These are phyloP conservation scores for Latheticus oryzae DNA, from an alignment of 2,888 invertebrate species.

Conservation along the genomic window DNA sequence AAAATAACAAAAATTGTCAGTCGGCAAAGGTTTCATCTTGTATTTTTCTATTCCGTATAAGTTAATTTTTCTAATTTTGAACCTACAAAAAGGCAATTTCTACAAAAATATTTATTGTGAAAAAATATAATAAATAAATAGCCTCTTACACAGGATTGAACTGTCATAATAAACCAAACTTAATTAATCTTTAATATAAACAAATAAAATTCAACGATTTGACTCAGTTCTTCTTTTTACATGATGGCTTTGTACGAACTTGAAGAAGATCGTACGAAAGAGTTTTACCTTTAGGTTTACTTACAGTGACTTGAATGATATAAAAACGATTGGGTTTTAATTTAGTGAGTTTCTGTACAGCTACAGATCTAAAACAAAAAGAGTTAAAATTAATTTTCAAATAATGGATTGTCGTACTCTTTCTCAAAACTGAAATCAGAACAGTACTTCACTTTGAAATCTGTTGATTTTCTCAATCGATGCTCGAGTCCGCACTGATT, in stretches of 20 bases:
- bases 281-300: constrained; percentile 68
- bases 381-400: neutral
- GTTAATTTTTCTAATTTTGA: too few species aligned
- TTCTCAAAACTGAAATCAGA: constrained; percentile 58
- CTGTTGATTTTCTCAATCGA: constrained; percentile 62
- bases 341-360: constrained; percentile 66
- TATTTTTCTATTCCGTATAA: too few species aligned
- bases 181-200: constrained; percentile 7
- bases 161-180: too few species aligned
- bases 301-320: constrained; percentile 70
- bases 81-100: too few species aligned
- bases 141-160: constrained; percentile 18
- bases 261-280: constrained; percentile 71
- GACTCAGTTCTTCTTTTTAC: constrained; percentile 41
- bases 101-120: constrained; percentile 26
- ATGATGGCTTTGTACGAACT: constrained; percentile 63
- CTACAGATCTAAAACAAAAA: constrained; percentile 21
- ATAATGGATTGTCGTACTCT: constrained; percentile 50
- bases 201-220: too few species aligned
- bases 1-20: too few species aligned
- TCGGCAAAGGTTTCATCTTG: too few species aligned
- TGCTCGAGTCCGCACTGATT: constrained; percentile 67
- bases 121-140: constrained; percentile 26
- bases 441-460: constrained; percentile 61
- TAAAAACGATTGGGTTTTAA: constrained; percentile 69